These are phyloP conservation scores for Corella eumyota DNA, from an alignment of 23 tunicate genomes.

Conservation along the genomic window DNA sequence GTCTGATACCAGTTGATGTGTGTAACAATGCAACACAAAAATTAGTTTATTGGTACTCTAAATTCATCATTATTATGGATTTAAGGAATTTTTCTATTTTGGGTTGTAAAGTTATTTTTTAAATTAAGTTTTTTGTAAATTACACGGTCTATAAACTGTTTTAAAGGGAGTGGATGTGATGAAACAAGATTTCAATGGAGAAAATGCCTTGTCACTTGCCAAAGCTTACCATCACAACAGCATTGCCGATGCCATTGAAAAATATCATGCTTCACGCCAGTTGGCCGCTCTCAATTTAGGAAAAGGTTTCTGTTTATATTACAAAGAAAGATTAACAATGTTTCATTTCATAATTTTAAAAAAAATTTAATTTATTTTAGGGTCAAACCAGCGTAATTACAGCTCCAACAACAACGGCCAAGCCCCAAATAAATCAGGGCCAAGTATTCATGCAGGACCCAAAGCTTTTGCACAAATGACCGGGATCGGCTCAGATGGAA, in stretches of 20 bases:
- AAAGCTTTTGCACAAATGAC: conserved; percentile 93
- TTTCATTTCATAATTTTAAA: no score
- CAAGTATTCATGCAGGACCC: conserved; percentile 93
- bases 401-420: neutral
- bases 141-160: no score
- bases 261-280: no score
- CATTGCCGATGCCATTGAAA: conserved; percentile 52
- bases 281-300: no score
- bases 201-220: conserved; percentile 61
- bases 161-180: conserved; percentile 50
- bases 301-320: no score
- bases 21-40: no score
- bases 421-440: conserved; percentile 43
- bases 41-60: no score
- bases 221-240: conserved; percentile 49
- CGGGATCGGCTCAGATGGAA: conserved; percentile 78
- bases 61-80: no score
- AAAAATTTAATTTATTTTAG: neutral
- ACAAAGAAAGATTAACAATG: no score
- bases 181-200: conserved; percentile 45
- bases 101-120: no score
- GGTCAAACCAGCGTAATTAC: neutral
- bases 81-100: no score
- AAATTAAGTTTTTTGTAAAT: no score
- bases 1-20: neutral